Conservation (phyloP, 2,113 vertebrate genomes). For the Pampusana beccarii region DNA sequence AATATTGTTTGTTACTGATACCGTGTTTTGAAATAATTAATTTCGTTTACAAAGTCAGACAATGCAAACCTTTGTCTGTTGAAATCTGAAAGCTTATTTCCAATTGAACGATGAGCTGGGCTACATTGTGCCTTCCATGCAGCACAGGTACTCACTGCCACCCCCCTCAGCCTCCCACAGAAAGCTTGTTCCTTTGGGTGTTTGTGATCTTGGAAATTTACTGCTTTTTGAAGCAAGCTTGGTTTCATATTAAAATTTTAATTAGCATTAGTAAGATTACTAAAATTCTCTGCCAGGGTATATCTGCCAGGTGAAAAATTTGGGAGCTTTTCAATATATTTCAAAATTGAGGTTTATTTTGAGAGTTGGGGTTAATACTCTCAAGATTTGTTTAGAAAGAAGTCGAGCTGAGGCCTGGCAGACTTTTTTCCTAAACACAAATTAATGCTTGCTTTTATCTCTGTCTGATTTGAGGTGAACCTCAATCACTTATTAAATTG, state of each 20-base stretch:
- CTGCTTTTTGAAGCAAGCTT: neutral
- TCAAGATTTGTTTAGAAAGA: neutral
- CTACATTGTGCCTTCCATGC: accelerated
- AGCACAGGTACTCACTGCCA: neutral
- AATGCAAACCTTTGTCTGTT: neutral
- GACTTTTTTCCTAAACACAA: neutral
- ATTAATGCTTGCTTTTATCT: neutral
- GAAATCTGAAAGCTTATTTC: neutral
- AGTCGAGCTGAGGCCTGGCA: neutral
- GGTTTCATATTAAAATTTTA: neutral
- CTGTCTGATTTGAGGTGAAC: neutral
- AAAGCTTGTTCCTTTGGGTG: neutral
- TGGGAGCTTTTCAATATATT: neutral
- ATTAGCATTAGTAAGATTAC: neutral
- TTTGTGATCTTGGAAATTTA: neutral
- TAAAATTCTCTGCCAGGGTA: neutral
- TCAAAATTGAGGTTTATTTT: neutral
- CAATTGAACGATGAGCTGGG: neutral
- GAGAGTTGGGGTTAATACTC: neutral
- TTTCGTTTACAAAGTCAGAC: neutral
- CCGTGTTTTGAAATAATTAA: neutral
- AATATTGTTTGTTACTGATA: neutral
- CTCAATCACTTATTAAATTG: neutral
- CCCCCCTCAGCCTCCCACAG: neutral
- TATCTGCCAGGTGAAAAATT: neutral